These are phyloP conservation scores for Acromyrmex echinatior DNA, from an alignment of 1,140 invertebrate species.

Conservation along the genomic window DNA sequence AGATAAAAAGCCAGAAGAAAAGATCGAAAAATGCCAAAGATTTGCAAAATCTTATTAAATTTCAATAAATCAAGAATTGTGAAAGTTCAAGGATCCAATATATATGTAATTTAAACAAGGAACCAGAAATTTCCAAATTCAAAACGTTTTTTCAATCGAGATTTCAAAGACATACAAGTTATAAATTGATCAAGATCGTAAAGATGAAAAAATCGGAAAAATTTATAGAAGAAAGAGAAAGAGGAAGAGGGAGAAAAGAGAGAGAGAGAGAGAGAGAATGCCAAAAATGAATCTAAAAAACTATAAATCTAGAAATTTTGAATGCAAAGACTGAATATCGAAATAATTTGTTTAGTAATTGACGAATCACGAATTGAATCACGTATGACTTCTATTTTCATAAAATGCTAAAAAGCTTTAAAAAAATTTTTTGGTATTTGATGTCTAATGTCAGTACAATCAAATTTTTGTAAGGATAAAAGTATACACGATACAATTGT, in stretches of 20 bases:
- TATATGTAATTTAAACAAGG: background rate
- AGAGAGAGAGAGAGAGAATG: background rate
- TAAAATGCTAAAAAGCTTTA: background rate
- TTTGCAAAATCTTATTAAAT: conserved; percentile 1
- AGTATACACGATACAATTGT: background rate
- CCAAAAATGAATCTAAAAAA: conserved; percentile 23
- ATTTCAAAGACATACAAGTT: background rate
- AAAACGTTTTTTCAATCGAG: background rate
- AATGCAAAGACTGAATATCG: conserved; percentile 5
- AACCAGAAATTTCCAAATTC: background rate
- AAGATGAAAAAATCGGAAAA: background rate
- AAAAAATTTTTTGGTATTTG: background rate
- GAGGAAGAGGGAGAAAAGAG: background rate
- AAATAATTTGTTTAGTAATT: background rate
- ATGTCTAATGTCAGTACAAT: background rate
- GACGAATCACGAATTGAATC: background rate
- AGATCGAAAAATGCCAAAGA: background rate
- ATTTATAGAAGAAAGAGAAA: background rate
- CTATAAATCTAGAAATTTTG: background rate
- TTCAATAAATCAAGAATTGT: background rate
- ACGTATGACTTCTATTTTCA: background rate
- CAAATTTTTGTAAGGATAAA: background rate
- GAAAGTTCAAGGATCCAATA: background rate
- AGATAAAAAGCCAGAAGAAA: background rate
- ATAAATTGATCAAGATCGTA: background rate